Conservation (phyloP, 2,888 invertebrate genomes). For the Himalopsyche kuldschensis region DNA sequence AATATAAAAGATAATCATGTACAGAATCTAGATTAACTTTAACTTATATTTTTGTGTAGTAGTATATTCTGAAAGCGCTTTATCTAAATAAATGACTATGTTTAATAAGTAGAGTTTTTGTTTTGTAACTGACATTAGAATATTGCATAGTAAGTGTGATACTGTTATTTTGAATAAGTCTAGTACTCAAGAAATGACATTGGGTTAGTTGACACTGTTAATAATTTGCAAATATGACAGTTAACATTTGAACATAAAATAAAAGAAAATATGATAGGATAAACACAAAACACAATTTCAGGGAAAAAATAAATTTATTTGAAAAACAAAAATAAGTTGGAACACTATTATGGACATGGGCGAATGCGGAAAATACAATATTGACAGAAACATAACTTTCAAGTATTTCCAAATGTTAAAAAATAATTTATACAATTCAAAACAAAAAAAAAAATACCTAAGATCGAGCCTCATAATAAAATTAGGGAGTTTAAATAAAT, state of each 20-base stretch:
- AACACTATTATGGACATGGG: conserved; percentile 32
- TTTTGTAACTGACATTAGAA: no score
- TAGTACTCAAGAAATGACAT: no score
- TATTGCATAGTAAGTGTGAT: no score
- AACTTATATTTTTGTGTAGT: no score
- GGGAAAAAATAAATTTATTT: conserved; percentile 38
- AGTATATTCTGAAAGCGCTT: no score
- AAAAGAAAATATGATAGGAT: conserved; percentile 28
- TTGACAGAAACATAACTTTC: conserved; percentile 37
- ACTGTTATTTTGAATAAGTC: no score
- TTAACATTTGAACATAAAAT: neutral
- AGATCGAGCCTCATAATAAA: conserved; percentile 49
- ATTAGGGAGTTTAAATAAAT: conserved; percentile 45
- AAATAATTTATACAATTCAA: conserved; percentile 32
- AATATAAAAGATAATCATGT: no score
- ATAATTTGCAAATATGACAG: no score
- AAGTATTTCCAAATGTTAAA: neutral
- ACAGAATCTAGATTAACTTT: no score
- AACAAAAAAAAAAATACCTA: conserved; percentile 45
- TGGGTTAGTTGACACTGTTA: no score
- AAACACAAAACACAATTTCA: conserved; percentile 29
- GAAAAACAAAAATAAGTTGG: conserved; percentile 29
- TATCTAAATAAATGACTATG: no score
- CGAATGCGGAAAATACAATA: conserved; percentile 36
- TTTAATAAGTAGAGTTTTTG: no score